Percentiles rank a stretch among this genome's conserved stretches.
These are phyloP conservation scores for Tupiocoris notatus DNA, from an alignment of 2,888 invertebrate species.

Conservation along the genomic window DNA sequence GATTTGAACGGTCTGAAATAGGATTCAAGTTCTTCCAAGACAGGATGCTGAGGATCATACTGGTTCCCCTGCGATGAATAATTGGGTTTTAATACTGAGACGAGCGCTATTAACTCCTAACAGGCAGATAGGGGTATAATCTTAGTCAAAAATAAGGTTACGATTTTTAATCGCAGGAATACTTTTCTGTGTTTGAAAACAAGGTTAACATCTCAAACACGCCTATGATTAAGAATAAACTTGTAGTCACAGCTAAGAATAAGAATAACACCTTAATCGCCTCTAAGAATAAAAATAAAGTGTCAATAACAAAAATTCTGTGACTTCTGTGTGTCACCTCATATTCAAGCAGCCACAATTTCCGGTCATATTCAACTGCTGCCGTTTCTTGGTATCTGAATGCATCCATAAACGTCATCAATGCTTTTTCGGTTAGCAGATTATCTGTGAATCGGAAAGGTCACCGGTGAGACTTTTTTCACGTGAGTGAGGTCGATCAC, in stretches of 20 bases:
- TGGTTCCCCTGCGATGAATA: slow-evolving; percentile 28
- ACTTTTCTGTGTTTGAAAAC: no score
- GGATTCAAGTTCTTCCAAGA: slow-evolving; percentile 22
- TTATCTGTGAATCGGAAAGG: slow-evolving; percentile 33
- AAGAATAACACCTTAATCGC: no score
- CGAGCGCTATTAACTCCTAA: no score
- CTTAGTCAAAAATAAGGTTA: no score
- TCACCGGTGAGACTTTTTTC: no score
- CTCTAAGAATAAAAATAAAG: neutral
- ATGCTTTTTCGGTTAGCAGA: slow-evolving; percentile 18
- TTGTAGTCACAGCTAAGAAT: no score
- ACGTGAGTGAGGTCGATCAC: no score
- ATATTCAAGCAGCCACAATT: slow-evolving; percentile 20
- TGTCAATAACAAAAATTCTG: neutral
- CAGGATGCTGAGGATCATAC: slow-evolving; percentile 15
- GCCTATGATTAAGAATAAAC: no score
- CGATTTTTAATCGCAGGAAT: no score
- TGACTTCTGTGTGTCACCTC: slow-evolving; percentile 16
- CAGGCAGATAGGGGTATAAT: no score
- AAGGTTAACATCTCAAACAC: no score
- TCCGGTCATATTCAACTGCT: slow-evolving; percentile 13
- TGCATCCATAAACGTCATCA: slow-evolving; percentile 13
- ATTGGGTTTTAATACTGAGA: no score
- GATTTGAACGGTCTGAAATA: slow-evolving; percentile 16
- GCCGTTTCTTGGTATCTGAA: slow-evolving; percentile 11